These are phyloP conservation scores for Epinephelus fuscoguttatus DNA, from an alignment of 2,113 vertebrate species.

Conservation along the genomic window DNA sequence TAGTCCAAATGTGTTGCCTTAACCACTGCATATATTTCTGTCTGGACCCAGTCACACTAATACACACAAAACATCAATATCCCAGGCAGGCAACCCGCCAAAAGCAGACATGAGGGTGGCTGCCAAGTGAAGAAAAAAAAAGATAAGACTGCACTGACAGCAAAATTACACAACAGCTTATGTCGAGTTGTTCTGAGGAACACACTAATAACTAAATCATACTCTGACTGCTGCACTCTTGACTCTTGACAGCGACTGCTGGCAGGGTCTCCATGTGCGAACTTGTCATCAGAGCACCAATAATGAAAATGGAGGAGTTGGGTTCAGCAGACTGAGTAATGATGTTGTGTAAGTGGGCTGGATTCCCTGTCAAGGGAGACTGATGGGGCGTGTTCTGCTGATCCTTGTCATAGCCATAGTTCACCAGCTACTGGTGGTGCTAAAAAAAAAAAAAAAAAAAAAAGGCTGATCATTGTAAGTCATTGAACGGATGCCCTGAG, in stretches of 20 bases:
- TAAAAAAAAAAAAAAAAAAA: too few species aligned
- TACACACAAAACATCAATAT: slow-evolving; percentile 21
- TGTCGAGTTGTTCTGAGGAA: slow-evolving; percentile 13
- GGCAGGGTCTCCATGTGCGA: slow-evolving; percentile 3
- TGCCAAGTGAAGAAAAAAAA: slow-evolving; percentile 32
- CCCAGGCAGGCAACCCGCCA: slow-evolving; percentile 14
- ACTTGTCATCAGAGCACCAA: neutral
- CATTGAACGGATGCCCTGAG: too few species aligned
- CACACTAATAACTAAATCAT: slow-evolving; percentile 33
- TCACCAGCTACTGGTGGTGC: neutral
- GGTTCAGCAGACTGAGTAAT: slow-evolving; percentile 13
- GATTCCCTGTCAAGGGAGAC: neutral
- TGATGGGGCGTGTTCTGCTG: neutral
- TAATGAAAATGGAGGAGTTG: slow-evolving; percentile 15
- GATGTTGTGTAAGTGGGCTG: slow-evolving; percentile 11
- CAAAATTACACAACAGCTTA: slow-evolving; percentile 24
- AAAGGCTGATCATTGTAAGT: too few species aligned
- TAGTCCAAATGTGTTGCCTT: neutral
- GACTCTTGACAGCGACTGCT: slow-evolving; percentile 27
- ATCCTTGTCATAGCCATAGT: slow-evolving; percentile 8
- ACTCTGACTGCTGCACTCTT: slow-evolving; percentile 19
- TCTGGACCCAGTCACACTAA: slow-evolving; percentile 8
- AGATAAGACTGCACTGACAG: slow-evolving; percentile 1
- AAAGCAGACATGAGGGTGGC: neutral
- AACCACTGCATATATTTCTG: neutral